phyloP scores from a whole-genome alignment of 2,888 invertebrate genomes.

The Girardia tigrina region DNA sequence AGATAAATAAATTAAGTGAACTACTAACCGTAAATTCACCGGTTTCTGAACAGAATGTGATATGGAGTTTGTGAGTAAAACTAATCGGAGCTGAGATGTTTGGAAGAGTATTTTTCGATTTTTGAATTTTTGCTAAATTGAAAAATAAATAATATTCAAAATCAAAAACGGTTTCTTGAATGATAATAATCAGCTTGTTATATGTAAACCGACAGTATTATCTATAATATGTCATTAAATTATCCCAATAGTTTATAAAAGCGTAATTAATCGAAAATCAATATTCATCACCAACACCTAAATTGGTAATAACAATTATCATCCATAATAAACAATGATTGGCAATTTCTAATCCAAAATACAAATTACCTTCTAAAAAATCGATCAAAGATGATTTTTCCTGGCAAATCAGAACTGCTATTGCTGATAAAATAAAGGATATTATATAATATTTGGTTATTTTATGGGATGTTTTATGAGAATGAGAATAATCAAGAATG shows the following conservation, averaged over 20 bases:
- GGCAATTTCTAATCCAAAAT: neutral
- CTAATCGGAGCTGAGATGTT: slow-evolving; percentile 29
- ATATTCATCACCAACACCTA: neutral
- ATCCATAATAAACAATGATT: neutral
- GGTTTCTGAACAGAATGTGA: slow-evolving; percentile 29
- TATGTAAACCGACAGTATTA: too few relatives aligned
- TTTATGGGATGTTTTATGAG: neutral
- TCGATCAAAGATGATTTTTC: slow-evolving; percentile 17
- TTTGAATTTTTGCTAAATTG: slow-evolving; percentile 4
- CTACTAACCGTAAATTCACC: slow-evolving; percentile 31
- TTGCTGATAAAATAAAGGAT: slow-evolving; percentile 12
- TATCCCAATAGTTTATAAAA: too few relatives aligned
- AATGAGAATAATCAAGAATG: too few relatives aligned
- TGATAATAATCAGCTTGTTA: too few relatives aligned
- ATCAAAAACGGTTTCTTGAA: too few relatives aligned
- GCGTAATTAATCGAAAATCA: neutral
- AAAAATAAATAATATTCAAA: too few relatives aligned
- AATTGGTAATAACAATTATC: neutral
- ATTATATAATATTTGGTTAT: neutral
- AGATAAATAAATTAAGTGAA: too few relatives aligned
- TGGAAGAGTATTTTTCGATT: slow-evolving; percentile 21
- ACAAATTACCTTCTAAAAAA: neutral
- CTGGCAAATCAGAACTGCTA: slow-evolving; percentile 20
- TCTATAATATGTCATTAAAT: too few relatives aligned
- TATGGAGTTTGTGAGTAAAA: slow-evolving; percentile 31